Base-by-base conservation (phyloP, 2,888 invertebrate species). In the Ormyrus thymus region DNA sequence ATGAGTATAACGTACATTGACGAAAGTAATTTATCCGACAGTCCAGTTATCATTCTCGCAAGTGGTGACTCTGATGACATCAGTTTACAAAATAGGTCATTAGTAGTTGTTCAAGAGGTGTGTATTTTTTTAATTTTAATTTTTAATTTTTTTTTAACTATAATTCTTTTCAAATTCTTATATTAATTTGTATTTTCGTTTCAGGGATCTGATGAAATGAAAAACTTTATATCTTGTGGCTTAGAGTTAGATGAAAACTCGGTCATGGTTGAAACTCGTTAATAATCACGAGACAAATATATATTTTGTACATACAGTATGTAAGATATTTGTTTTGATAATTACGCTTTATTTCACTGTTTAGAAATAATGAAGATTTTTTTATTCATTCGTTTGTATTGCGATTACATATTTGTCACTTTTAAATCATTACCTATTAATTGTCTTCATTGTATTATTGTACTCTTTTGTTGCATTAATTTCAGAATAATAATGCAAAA, bases 11-110 rank as follows among this genome's bases (percentile, higher is more conserved):
- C 90, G 43, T 90, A 90, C 73, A 88, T 90, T 71, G 87, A 89
- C 74, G 90, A 88, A 83, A 86, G 83, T 66, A 86, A 84, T 53
- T 86, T 90, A 81, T 84, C 90, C 3, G 88, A 86, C 45, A 86
- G 90, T 81, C 90, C 89, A 13, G 88, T 90, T n/a, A 90, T 90
- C 76, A 90, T 90, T 81, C 84, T 90, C 72, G 87, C 90, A 48
- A 86, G 88, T 7, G 88, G 86, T 56, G 87, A 87, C 75, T 87
- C 88, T 50, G 86, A 87, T 9, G 85, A 84, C 51, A 81, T 90
- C 1, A 87, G 87, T 83, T 82, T 90, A 11, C 87, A 87, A 66
- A 88, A 86, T 53, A 85, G 85, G 76, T 87, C 88, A 82, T 87
- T 90, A 64, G 88, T 90, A 56, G 58, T 77, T 43, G 62, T 78